Percentiles rank a stretch among this genome's conserved stretches.
Conservation (phyloP, 2,797 vertebrate genomes). For the Pempheris klunzingeri region DNA sequence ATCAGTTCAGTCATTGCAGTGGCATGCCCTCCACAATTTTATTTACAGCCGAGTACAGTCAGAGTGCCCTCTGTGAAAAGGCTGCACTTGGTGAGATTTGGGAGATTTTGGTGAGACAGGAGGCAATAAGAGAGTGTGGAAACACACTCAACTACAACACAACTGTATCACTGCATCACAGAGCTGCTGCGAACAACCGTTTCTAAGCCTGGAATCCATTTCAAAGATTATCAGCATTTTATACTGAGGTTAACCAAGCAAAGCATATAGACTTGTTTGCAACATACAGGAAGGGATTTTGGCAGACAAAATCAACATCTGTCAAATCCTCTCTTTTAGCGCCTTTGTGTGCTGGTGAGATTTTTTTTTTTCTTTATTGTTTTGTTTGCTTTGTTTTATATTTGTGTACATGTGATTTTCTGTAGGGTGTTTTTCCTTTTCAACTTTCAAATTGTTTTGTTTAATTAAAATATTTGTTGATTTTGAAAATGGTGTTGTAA, state of each 20-base stretch:
- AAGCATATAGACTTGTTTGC: slow-evolving; percentile 48
- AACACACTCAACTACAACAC: slow-evolving; percentile 42
- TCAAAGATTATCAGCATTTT: slow-evolving; percentile 63
- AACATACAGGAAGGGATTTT: slow-evolving; percentile 32
- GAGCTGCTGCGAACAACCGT: slow-evolving; percentile 38
- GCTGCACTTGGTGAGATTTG: slow-evolving; percentile 52
- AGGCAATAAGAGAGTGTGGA: slow-evolving; percentile 47
- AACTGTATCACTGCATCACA: slow-evolving; percentile 47
- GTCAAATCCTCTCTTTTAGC: slow-evolving; percentile 39
- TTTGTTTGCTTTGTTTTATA: neutral
- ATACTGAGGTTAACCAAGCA: slow-evolving; percentile 52
- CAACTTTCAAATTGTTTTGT: neutral
- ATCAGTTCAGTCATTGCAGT: slow-evolving; percentile 55
- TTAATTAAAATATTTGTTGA: neutral
- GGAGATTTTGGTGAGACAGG: slow-evolving; percentile 50
- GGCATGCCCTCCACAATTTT: slow-evolving; percentile 53
- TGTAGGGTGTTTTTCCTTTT: neutral
- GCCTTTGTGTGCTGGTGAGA: neutral
- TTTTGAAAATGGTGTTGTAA: neutral
- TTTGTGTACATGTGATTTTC: neutral
- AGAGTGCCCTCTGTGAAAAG: slow-evolving; percentile 55
- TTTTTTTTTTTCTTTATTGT: neutral
- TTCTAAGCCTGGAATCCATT: slow-evolving; percentile 56
- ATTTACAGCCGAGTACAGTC: slow-evolving; percentile 63
- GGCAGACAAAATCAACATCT: slow-evolving; percentile 38